phyloP scores from a whole-genome alignment of 2,113 vertebrate species.

The Halcyon malimbica region DNA sequence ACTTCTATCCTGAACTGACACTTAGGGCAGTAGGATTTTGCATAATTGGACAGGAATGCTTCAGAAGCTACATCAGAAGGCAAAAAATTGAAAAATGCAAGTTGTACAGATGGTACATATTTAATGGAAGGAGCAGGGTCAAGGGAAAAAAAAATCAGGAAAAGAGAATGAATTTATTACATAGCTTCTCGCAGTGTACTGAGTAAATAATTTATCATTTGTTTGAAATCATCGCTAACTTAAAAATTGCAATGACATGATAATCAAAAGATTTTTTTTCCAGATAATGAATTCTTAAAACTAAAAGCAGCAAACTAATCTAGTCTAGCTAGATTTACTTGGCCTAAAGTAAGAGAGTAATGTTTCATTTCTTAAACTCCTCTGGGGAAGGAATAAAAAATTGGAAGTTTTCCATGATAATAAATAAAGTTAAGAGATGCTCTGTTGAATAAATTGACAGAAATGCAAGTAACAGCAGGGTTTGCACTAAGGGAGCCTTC shows the following conservation, averaged over 20 bases:
- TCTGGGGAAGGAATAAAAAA: neutral
- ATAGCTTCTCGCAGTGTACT: neutral
- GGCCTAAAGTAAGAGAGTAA: neutral
- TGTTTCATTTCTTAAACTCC: neutral
- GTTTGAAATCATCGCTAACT: neutral
- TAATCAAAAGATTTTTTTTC: neutral
- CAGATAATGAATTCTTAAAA: neutral
- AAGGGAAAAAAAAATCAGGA: neutral
- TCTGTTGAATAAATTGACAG: neutral
- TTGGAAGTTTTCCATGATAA: neutral
- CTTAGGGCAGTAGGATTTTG: neutral
- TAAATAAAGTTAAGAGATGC: neutral
- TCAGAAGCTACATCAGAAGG: neutral
- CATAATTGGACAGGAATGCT: neutral
- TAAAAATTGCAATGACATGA: neutral
- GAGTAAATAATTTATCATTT: neutral
- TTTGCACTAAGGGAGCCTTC: neutral
- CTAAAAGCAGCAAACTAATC: neutral
- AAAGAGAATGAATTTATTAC: neutral
- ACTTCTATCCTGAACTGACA: neutral
- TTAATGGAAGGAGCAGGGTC: neutral
- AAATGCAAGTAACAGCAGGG: neutral
- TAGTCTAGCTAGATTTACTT: neutral
- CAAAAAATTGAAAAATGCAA: neutral
- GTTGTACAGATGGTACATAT: fast-evolving